Evolutionary conservation across 2,888 invertebrate species (phyloP), one percentile per base, ranked within the genome.

Genomic region (Drosophila parthenogenetica): DNA sequence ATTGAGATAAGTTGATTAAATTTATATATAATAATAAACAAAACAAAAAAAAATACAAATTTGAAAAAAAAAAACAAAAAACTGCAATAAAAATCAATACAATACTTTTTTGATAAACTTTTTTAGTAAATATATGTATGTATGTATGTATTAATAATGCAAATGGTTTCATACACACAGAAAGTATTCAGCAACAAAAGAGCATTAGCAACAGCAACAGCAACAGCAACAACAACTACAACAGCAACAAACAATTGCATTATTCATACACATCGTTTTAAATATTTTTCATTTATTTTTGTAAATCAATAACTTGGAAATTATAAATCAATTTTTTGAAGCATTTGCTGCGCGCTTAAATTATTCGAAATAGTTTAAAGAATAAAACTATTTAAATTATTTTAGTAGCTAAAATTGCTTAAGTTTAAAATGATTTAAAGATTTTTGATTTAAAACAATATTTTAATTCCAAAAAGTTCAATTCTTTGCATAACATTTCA

Each of bases 131-230:
- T 71, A 59, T 77, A 69, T 66, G 32, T 49, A 49, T 39, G 74
- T 74, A 68, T 73, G 63, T 64, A 64, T 67, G 57, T 77, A 77
- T 65, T 74, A 59, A 81, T 66, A 73, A 81, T 69, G 63, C 72
- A 65, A 79, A 79, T 79, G 82, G 74, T 78, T 74, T 82, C 71
- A 79, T 50, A 60, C 57, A 79, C 54, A 79, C 61, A 67, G 16
- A 65, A 61, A 50, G 62, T 73, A 79, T 79, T 74, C 62, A 66
- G 64, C 48, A 51, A 73, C 55, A 51, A 58, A 14, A 49, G 39
- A 59, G 32, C 50, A 54, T 60, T 69, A 68, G 60, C 69, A 46
- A 58, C 40, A 40, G 22, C 22, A 51, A 8, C 17, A 16, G 22
- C 32, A 45, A 55, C 51, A 16, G 37, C 46, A 58, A 22, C 37